A percentile compares a stretch with the other conserved stretches of the same genome.
Conservation (phyloP, 37 sponge, comb jelly and placozoan species). For the Halichondria panicea region DNA sequence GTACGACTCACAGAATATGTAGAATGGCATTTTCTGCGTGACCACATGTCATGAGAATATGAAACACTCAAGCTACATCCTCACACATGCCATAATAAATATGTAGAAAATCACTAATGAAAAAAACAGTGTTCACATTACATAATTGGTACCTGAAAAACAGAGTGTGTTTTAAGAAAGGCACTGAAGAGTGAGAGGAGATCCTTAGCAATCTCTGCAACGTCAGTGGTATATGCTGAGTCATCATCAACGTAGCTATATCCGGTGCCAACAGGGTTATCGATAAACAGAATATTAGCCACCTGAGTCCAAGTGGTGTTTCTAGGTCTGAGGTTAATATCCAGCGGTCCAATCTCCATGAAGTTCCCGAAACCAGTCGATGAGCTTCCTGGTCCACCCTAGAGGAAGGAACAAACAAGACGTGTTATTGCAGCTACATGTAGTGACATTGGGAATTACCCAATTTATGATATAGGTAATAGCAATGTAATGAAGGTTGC, state of each 20-base stretch:
- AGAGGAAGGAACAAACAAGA: neutral
- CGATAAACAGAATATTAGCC: conserved; percentile 85
- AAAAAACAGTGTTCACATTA: neutral
- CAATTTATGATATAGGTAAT: neutral
- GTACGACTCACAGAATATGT: conserved; percentile 89
- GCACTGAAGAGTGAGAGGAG: conserved; percentile 50
- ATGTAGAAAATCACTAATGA: neutral
- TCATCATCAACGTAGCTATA: conserved; percentile 79
- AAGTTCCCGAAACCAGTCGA: conserved; percentile 94
- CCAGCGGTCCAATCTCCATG: conserved; percentile 77
- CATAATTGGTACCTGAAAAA: conserved; percentile 35
- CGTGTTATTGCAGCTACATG: too few species aligned
- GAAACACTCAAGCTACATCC: too few species aligned
- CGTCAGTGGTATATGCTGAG: conserved; percentile 62
- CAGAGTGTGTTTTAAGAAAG: conserved; percentile 44
- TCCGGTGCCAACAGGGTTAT: conserved; percentile 91
- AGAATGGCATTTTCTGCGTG: conserved; percentile 71
- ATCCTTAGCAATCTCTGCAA: conserved; percentile 57
- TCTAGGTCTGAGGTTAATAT: conserved; percentile 62
- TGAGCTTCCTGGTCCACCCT: conserved; percentile 90
- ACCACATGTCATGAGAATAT: too few species aligned
- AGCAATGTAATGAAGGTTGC: neutral
- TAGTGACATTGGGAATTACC: neutral
- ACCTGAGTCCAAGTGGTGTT: conserved; percentile 75
- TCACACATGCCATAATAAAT: neutral